These are phyloP conservation scores for Acomys russatus DNA, from an alignment of 2,797 vertebrate genomes.

Conservation along the genomic window DNA sequence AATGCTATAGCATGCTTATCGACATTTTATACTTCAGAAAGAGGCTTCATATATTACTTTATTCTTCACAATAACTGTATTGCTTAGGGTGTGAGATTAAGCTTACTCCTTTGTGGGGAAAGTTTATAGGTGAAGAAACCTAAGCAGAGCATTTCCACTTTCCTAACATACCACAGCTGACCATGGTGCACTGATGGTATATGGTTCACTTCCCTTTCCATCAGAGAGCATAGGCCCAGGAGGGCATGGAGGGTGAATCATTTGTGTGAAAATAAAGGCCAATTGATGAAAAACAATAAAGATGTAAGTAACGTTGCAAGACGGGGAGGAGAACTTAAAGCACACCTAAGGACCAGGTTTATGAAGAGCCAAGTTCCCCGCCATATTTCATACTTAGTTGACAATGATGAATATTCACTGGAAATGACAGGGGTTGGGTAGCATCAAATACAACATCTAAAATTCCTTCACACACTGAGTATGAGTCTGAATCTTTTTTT, in stretches of 20 bases:
- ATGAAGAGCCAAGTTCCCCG: not conserved
- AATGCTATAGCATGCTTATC: not conserved
- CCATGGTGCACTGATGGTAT: too few relatives aligned
- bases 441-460: not conserved
- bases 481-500: slow-evolving; percentile 31
- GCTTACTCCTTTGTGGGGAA: not conserved
- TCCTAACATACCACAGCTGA: not conserved
- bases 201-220: not conserved
- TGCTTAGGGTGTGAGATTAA: not conserved
- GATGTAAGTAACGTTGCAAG: not conserved
- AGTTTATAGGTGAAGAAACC: not conserved
- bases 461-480: slow-evolving; percentile 16
- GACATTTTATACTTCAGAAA: slow-evolving; percentile 35
- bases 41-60: not conserved
- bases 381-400: not conserved
- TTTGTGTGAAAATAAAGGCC: slow-evolving; percentile 35
- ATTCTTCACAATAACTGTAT: slow-evolving; percentile 4
- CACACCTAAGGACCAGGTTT: not conserved
- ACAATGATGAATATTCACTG: not conserved
- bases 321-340: not conserved
- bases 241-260: not conserved
- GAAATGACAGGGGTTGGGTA: not conserved
- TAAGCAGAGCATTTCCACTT: not conserved
- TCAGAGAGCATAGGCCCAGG: not conserved
- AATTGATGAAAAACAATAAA: not conserved